These are phyloP conservation scores for Heliconius aoede DNA, from an alignment of 2,888 invertebrate genomes.

Conservation along the genomic window DNA sequence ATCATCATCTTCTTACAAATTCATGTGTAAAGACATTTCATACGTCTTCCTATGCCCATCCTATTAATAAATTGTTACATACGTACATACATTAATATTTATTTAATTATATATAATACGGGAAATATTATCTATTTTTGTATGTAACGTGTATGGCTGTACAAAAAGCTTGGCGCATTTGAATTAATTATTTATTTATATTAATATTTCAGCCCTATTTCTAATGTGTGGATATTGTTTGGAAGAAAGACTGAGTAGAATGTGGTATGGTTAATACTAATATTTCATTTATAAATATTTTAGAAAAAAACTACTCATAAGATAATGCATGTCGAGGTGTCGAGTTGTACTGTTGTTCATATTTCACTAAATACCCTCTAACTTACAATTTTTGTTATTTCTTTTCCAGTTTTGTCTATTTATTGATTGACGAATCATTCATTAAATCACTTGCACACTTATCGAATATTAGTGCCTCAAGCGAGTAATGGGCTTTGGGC, in stretches of 20 bases:
- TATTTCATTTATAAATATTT: background rate
- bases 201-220: slow-evolving; percentile 22
- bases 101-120: slow-evolving; percentile 7
- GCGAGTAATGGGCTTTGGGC: slow-evolving; percentile 12
- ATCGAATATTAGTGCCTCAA: slow-evolving; percentile 34
- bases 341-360: background rate
- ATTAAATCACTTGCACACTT: background rate
- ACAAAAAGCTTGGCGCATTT: slow-evolving; percentile 23
- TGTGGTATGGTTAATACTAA: slow-evolving; percentile 21
- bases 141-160: slow-evolving; percentile 24
- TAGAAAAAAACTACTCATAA: background rate
- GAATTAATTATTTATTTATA: slow-evolving; percentile 18
- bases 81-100: background rate
- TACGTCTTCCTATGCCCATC: background rate
- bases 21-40: background rate
- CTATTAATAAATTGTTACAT: background rate
- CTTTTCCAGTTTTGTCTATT: background rate
- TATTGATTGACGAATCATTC: background rate
- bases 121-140: slow-evolving; percentile 11
- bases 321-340: background rate
- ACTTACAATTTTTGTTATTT: background rate
- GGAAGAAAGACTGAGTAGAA: slow-evolving; percentile 42
- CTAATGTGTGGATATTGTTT: slow-evolving; percentile 28
- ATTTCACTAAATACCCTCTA: too few species aligned
- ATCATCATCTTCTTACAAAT: background rate